These are phyloP conservation scores for Hirudo medicinalis DNA, from an alignment of 1,140 invertebrate genomes.

Conservation along the genomic window DNA sequence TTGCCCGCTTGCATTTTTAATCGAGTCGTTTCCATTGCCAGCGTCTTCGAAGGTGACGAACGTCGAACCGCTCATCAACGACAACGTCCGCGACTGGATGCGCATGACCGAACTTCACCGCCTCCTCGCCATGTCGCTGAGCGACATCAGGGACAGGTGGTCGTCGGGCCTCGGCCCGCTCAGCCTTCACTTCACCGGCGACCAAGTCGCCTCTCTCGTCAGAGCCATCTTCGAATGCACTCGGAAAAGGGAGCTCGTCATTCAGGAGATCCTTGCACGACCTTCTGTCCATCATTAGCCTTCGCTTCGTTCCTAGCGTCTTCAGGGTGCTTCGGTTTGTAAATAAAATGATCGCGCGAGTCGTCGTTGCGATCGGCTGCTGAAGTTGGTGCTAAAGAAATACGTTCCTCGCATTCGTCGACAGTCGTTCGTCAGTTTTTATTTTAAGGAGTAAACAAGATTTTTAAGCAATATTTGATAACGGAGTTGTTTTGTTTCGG, in stretches of 20 bases:
- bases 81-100: conserved; percentile 54
- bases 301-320: too few species aligned
- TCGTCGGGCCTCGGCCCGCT: conserved; percentile 68
- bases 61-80: conserved; percentile 6
- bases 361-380: too few species aligned
- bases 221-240: conserved; percentile 86
- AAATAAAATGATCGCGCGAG: too few species aligned
- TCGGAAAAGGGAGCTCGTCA: conserved; percentile 57
- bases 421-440: too few species aligned
- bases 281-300: background rate
- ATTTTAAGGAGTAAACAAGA: too few species aligned
- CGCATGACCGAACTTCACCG: conserved; percentile 68
- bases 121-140: conserved; percentile 63
- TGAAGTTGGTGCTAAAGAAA: too few species aligned
- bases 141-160: conserved; percentile 76
- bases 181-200: conserved; percentile 61
- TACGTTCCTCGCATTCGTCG: too few species aligned
- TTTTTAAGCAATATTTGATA: too few species aligned
- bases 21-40: background rate
- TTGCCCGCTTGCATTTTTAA: too few species aligned
- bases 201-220: conserved; percentile 66
- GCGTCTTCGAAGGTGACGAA: background rate
- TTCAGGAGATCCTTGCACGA: conserved; percentile 49
- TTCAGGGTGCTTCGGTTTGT: too few species aligned
- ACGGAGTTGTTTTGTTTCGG: too few species aligned